Percentiles rank a stretch among this genome's conserved stretches.
These are phyloP conservation scores for Jaculus jaculus DNA, from an alignment of 2,113 vertebrate genomes.

Conservation along the genomic window DNA sequence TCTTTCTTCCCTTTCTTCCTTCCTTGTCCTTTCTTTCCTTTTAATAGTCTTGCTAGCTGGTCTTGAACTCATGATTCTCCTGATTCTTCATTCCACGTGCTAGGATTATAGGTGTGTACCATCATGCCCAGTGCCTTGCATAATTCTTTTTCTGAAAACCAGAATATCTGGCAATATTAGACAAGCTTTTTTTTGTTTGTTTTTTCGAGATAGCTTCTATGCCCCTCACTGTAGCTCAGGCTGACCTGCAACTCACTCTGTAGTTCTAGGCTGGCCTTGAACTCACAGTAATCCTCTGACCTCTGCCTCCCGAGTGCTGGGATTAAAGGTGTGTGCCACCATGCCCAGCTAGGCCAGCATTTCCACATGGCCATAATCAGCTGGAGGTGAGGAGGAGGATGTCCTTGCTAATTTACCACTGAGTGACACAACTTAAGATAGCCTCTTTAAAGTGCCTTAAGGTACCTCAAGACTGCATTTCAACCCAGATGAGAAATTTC, in stretches of 20 bases:
- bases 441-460: not conserved
- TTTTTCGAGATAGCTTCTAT: too few relatives aligned
- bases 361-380: not conserved
- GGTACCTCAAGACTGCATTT: not conserved
- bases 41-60: not conserved
- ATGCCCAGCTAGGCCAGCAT: not conserved
- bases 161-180: not conserved
- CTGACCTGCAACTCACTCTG: too few relatives aligned
- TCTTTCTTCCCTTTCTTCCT: not conserved
- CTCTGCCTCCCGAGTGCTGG: too few relatives aligned
- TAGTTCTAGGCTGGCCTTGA: too few relatives aligned
- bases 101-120: not conserved
- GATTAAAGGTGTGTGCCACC: too few relatives aligned
- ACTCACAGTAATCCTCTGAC: too few relatives aligned
- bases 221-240: too few relatives aligned
- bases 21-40: too few relatives aligned
- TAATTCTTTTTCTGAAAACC: not conserved
- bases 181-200: not conserved
- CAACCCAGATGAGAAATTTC: not conserved
- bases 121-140: not conserved
- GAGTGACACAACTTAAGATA: not conserved
- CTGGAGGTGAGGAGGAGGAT: not conserved
- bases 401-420: not conserved
- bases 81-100: not conserved
- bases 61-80: not conserved